Conservation (phyloP, 1,140 invertebrate genomes). For the Nasonia longicornis region DNA sequence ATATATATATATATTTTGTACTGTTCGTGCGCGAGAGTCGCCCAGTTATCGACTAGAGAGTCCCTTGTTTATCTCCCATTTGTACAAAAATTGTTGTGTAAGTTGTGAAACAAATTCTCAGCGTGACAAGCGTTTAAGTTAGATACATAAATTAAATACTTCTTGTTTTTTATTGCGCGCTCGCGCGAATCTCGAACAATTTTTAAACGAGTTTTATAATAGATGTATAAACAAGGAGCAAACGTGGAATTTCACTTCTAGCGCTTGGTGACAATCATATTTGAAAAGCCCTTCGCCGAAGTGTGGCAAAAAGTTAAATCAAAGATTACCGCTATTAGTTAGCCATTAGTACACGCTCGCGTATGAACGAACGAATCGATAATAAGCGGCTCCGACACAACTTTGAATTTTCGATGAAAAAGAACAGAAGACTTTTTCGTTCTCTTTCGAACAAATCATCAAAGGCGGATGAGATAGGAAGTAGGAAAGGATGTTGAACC, state of each 20-base stretch:
- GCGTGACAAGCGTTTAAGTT: slow-evolving; percentile 5
- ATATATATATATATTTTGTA: slow-evolving; percentile 12
- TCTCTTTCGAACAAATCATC: background rate
- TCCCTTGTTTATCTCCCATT: slow-evolving; percentile 33
- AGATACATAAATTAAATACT: slow-evolving; percentile 34
- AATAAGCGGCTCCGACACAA: slow-evolving; percentile 28
- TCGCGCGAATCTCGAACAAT: slow-evolving; percentile 29
- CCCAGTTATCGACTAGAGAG: slow-evolving; percentile 30
- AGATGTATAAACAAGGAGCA: slow-evolving; percentile 4
- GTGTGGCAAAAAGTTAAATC: background rate
- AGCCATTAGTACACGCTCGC: background rate
- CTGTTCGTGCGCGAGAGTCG: slow-evolving; percentile 23
- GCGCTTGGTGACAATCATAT: slow-evolving; percentile 41
- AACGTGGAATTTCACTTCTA: slow-evolving; percentile 13
- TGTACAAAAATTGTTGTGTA: slow-evolving; percentile 44
- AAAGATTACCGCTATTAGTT: slow-evolving; percentile 7
- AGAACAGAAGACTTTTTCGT: slow-evolving; percentile 23
- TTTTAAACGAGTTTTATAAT: slow-evolving; percentile 37
- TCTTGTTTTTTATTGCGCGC: slow-evolving; percentile 27
- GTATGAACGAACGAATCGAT: slow-evolving; percentile 17
- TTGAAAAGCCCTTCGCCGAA: slow-evolving; percentile 15
- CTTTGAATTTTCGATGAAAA: slow-evolving; percentile 15
- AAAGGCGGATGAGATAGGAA: slow-evolving; percentile 33
- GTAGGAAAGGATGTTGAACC: slow-evolving; percentile 36
- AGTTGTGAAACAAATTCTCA: slow-evolving; percentile 24